phyloP scores from a whole-genome alignment of 2,113 vertebrate genomes.

The Odocoileus hemionus region DNA sequence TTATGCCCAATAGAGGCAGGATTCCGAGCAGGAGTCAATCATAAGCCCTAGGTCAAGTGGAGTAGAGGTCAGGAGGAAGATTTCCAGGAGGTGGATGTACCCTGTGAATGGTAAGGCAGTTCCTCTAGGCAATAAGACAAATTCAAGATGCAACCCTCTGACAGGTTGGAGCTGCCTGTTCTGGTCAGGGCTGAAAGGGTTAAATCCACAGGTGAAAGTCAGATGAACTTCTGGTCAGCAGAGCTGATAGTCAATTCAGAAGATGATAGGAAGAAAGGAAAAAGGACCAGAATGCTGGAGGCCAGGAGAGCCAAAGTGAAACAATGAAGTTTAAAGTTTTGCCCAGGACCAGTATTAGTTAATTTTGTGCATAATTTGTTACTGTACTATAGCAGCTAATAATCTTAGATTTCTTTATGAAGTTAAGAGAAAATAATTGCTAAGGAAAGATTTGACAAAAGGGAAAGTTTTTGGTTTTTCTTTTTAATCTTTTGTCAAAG shows the following conservation, averaged over 20 bases:
- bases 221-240: neutral
- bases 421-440: neutral
- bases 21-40: neutral
- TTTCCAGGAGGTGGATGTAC: neutral
- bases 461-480: neutral
- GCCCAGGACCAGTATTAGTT: neutral
- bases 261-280: neutral
- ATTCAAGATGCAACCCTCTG: neutral
- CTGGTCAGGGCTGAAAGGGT: neutral
- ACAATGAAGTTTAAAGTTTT: neutral
- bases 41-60: neutral
- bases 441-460: neutral
- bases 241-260: neutral
- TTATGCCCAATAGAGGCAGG: neutral
- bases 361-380: neutral
- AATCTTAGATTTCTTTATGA: neutral
- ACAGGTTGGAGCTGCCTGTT: neutral
- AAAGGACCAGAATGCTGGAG: neutral
- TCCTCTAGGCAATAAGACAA: neutral
- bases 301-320: neutral
- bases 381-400: neutral
- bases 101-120: neutral
- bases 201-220: neutral
- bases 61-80: neutral
- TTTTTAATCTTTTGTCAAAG: neutral